Evolutionary conservation across 2,888 invertebrate species (phyloP), one percentile per base, ranked within the genome.

Genomic region (Alcis repandata): DNA sequence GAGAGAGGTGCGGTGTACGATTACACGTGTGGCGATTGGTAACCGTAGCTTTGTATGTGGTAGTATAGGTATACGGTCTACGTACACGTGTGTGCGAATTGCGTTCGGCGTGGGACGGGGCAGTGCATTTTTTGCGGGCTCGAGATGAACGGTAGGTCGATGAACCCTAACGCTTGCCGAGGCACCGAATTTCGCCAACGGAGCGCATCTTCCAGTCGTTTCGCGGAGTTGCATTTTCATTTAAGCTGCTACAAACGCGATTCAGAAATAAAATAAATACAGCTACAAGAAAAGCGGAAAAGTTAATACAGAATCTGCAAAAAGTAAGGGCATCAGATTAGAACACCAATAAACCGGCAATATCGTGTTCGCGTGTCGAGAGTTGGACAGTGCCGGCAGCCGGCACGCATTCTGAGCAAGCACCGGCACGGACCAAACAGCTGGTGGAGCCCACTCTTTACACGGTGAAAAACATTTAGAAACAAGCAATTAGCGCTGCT

Each of bases 41-140:
- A 85, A 85, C 85, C 78, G 79, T 81, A 77, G 82, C 79, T 81
- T 74, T 74, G 79, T 80, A 79, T 83, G 84, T 85, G 83, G 81
- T 79, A 77, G 61, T 70, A 59, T 68, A 27, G 27, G 27, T 27
- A 80, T 80, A 81, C 75, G 79, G 72, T 80, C 75, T 82, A 80
- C 79, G 72, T 80, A 72, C 72, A 79, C 79, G 75, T 87, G 89
- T 88, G 88, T 86, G 87, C 81, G 88, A 85, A 85, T 82, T 89
- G 87, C 86, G 88, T 89, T 90, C 84, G 83, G 86, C 88, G 92
- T 91, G 92, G 91, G 92, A 89, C 87, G 91, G 84, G 86, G 83
- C 91, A 89, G 80, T 93, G 91, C 92, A 93, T 91, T 93, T 93
- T 93, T 93, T 93, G 92, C 90, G 86, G 83, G 79, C 84, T 79